Evolutionary conservation across 2,113 vertebrate species (phyloP), one percentile per base, ranked within the genome.

Genomic region (Willisornis vidua): DNA sequence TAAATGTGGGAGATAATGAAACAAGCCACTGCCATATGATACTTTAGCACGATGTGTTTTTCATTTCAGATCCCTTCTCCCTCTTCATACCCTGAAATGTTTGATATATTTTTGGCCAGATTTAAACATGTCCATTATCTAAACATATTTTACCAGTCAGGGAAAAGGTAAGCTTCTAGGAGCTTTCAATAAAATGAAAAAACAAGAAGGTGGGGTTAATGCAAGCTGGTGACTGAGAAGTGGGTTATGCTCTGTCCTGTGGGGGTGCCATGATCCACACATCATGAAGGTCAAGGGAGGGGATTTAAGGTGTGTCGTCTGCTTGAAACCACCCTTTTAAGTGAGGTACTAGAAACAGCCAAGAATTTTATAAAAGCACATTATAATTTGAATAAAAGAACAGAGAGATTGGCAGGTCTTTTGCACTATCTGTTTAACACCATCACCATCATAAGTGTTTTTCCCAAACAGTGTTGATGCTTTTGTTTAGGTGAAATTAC

Each of bases 141-240:
- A 46, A 58, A 54, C 5, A 24, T 65, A 61, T 61, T 70, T 62
- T 70, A 46, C 10, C 19, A 55, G 29, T 63, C 76, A 73, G 52
- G 7, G 23, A 66, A 76, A 54, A 81, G 7, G 16, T n/a, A 77
- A 33, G 14, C 48, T 78, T 75, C 61, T 78, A 37, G 43, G 25
- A 63, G 33, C 8, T 74, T 84, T 80, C n/a, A 52, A 12, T 71
- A 39, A 86, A 95, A 84, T 16, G 17, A 35, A 63, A 75, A 87
- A 93, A 22, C 20, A 87, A 78, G n/a, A 84, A 70, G 19, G 17
- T 35, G 8, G 26, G 39, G 23, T 77, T 77, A 61, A 41, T 0
- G 0, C 1, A 3, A 84, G 23, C 65, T 48, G 43, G 15, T 1
- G 3, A 70, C 7, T 0, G 0, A 94, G 22, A 1, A 3, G 19